Percentiles rank a stretch among this genome's conserved stretches.
These are phyloP conservation scores for Mayetiola destructor DNA, from an alignment of 2,888 invertebrate species.

Conservation along the genomic window DNA sequence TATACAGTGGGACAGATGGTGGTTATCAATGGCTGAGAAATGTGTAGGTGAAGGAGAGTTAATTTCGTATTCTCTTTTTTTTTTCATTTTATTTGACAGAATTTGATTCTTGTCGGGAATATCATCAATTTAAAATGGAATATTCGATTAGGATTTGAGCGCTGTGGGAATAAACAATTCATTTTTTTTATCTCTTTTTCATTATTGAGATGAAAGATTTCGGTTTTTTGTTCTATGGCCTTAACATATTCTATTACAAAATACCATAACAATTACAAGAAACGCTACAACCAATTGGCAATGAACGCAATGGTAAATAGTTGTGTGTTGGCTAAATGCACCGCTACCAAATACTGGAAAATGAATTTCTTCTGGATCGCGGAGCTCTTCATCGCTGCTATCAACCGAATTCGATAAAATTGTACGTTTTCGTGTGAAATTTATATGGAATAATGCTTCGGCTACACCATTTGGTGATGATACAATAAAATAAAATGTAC, in stretches of 20 bases:
- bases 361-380: constrained; percentile 35
- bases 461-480: constrained; percentile 35
- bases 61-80: no score
- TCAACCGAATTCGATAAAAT: constrained; percentile 33
- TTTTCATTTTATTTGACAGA: no score
- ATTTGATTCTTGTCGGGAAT: no score
- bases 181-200: not conserved
- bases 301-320: not conserved
- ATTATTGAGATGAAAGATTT: not conserved
- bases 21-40: no score
- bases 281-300: not conserved
- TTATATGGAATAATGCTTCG: constrained; percentile 33
- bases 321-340: not conserved
- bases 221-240: not conserved
- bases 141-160: no score
- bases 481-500: constrained; percentile 35
- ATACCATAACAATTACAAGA: constrained; percentile 4
- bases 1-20: no score
- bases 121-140: no score
- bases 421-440: constrained; percentile 34
- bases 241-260: constrained; percentile 8
- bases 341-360: constrained; percentile 31
- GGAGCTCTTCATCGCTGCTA: constrained; percentile 33
- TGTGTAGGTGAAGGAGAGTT: no score
- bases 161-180: no score